Evolutionary conservation across 2,797 vertebrate genomes (phyloP), one percentile per base, ranked within the genome.

Genomic region (Microhierax caerulescens): DNA sequence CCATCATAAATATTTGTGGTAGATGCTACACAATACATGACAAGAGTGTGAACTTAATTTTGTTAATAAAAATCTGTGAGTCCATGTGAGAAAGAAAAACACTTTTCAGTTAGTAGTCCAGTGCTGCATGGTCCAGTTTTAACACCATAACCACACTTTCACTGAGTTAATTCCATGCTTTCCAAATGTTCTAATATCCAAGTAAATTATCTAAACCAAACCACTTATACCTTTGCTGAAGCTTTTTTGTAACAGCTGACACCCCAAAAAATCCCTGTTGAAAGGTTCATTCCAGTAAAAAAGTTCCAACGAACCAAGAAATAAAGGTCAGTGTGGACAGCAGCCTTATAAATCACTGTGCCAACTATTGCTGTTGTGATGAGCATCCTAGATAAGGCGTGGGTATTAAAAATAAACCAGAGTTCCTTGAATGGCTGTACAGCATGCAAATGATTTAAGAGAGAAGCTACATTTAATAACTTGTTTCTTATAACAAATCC

Each of bases 361-460:
- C 41, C 48, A 87, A 70, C 32, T 57, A 47, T 36, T 91, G 57
- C 20, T 75, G 45, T 51, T 65, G 51, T 85, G 92, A 89, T 86
- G 75, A 90, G 48, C 76, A 85, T 13, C 45, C 70, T 70, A 82
- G 76, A 81, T 90, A 95, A 84, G 67, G 36, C 32, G 37, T 27
- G 39, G 14, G 36, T 83, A 53, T 63, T 88, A 73, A 96, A 96
- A 96, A 93, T 59, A 94, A 93, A 53, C 25, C 73, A 78, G 82
- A 74, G 69, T 59, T 88, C 67, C 65, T 93, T 0, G 3, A 91
- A 81, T 78, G 77, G 25, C 65, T 82, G 34, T 51, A 36, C 21
- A 74, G 20, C 39, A 54, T 77, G 28, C 25, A 76, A 74, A 88
- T 60, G 9, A 92, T 92, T 93, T 85, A 92, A 37, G 43, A 90